phyloP scores from a whole-genome alignment of 1,140 invertebrate genomes.

The Brachionus angularis region DNA sequence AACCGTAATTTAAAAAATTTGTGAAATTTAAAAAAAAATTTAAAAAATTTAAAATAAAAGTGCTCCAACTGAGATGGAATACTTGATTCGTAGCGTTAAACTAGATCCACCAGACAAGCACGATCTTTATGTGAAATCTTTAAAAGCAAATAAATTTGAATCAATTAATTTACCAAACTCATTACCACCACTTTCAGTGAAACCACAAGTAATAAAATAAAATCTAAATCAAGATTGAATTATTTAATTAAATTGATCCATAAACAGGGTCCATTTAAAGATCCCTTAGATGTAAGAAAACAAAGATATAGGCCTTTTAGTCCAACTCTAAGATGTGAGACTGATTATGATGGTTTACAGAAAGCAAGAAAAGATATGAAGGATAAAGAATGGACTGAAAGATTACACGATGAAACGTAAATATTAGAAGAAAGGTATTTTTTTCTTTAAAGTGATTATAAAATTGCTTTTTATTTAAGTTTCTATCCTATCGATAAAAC shows the following conservation, averaged over 20 bases:
- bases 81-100: constrained; percentile 49
- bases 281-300: constrained; percentile 53
- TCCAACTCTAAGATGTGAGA: constrained; percentile 53
- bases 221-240: not conserved
- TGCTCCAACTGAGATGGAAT: constrained; percentile 47
- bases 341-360: constrained; percentile 53
- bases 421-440: constrained; percentile 41
- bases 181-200: constrained; percentile 51
- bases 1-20: constrained; percentile 50
- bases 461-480: constrained; percentile 47
- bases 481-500: constrained; percentile 51
- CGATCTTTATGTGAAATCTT: constrained; percentile 46
- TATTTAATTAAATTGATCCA: too few relatives aligned
- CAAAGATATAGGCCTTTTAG: constrained; percentile 57
- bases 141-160: constrained; percentile 49
- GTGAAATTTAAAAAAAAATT: not conserved
- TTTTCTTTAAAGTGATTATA: not conserved
- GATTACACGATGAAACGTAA: constrained; percentile 56
- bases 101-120: constrained; percentile 49
- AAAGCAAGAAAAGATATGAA: constrained; percentile 54
- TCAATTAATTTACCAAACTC: constrained; percentile 48
- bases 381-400: constrained; percentile 54
- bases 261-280: constrained; percentile 56
- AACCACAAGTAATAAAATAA: constrained; percentile 52
- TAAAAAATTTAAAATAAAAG: not conserved